A percentile compares a stretch with the other conserved stretches of the same genome.
Conservation (phyloP, 2,888 invertebrate genomes). For the Drosophila pullipes region DNA sequence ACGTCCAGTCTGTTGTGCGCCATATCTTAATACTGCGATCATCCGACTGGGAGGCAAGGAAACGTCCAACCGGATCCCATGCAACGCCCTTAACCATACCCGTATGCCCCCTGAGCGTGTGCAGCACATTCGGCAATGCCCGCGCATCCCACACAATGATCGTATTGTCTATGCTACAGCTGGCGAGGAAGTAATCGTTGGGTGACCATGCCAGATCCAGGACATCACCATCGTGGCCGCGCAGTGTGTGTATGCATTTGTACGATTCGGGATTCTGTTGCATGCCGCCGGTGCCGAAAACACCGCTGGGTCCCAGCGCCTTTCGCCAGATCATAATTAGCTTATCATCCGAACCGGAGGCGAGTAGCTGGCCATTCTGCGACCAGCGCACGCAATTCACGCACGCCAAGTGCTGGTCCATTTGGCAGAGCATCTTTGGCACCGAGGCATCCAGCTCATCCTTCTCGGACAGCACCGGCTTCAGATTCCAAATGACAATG, state of each 20-base stretch:
- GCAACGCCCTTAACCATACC: slow-evolving; percentile 98
- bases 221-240: slow-evolving; percentile 97
- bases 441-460: slow-evolving; percentile 92
- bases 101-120: slow-evolving; percentile 94
- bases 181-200: slow-evolving; percentile 96
- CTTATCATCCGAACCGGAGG: slow-evolving; percentile 98
- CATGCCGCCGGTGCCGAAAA: slow-evolving; percentile 88
- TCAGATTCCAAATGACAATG: slow-evolving; percentile 98
- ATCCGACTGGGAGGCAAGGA: slow-evolving; percentile 98
- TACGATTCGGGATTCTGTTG: slow-evolving; percentile 96
- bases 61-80: slow-evolving; percentile 99
- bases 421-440: slow-evolving; percentile 97
- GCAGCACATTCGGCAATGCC: slow-evolving; percentile 93
- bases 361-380: slow-evolving; percentile 93
- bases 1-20: slow-evolving; percentile 98
- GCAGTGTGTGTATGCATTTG: slow-evolving; percentile 94
- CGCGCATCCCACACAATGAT: slow-evolving; percentile 98
- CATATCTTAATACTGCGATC: slow-evolving; percentile 97
- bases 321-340: slow-evolving; percentile 97
- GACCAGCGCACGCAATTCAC: slow-evolving; percentile 99
- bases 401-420: slow-evolving; percentile 99
- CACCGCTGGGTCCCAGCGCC: slow-evolving; percentile 86
- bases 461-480: slow-evolving; percentile 92
- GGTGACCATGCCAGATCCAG: slow-evolving; percentile 98
- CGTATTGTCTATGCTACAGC: slow-evolving; percentile 98